Base-by-base conservation (phyloP, 2,113 vertebrate species). In the Butorides virescens region DNA sequence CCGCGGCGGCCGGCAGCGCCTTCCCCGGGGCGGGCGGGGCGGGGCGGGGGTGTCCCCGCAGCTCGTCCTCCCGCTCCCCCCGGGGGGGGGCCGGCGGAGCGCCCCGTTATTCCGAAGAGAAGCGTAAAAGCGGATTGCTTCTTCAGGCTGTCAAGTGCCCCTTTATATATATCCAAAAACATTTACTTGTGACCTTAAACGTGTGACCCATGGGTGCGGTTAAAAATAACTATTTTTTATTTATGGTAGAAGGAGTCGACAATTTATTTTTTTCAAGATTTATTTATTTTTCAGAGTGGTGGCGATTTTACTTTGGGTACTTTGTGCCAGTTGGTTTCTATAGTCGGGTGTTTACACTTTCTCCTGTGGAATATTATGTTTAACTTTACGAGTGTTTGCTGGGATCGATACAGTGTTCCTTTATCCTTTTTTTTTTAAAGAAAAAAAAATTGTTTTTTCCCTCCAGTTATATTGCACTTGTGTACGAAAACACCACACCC, bases 131-230 rank as follows among this genome's bases (percentile, higher is more conserved):
- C 50, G 83, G 96, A 97, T 96, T 88, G 97, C 96, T 86, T 95
- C 96, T 98, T 95, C 96, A 97, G 98, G 96, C 93, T 95, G 96
- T 95, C 94, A 99, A 99, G 99, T 99, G 99, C 99, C 98, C 99
- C 98, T 99, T 98, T 97, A 97, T 98, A 97, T 98, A 97, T 98
- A 98, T 98, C 98, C 98, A 97, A 98, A 98, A 96, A 96, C 98
- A 98, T 98, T 97, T 98, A 98, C 98, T 99, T 98, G 98, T 99
- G 99, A 99, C 99, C 99, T 99, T 99, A 99, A 99, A 98, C 80
- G 96, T 97, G 97, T 98, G 97, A 98, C 97, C 97, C 96, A 97
- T 98, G 98, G 98, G 97, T 98, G 98, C 97, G 96, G 97, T 98
- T 98, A 97, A 98, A 98, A 98, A 98, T 97, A 97, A 97, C 97